Conservation (phyloP, 2,888 invertebrate species). For the Troides helena region DNA sequence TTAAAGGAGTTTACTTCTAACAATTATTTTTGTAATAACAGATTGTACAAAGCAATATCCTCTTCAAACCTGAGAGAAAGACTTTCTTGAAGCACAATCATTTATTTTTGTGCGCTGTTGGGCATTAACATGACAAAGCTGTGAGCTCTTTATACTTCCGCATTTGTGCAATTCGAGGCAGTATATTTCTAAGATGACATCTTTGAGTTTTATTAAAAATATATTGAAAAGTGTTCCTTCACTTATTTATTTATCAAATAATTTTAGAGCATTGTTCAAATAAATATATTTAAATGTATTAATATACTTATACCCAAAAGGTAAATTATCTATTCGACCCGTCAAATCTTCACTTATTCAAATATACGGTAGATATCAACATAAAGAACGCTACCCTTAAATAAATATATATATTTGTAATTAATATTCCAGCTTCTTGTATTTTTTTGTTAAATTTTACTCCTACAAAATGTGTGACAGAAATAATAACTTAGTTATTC, state of each 20-base stretch:
- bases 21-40: slow-evolving; percentile 5
- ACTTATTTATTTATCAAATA: background rate
- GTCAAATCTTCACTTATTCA: too few species aligned
- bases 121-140: slow-evolving; percentile 30
- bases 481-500: slow-evolving; percentile 19
- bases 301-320: background rate
- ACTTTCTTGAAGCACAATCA: slow-evolving; percentile 9
- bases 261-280: background rate
- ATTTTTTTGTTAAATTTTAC: background rate
- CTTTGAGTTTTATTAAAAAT: slow-evolving; percentile 4
- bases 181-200: slow-evolving; percentile 10
- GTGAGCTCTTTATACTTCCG: slow-evolving; percentile 22
- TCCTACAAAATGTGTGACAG: slow-evolving; percentile 10
- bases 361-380: too few species aligned
- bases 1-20: background rate
- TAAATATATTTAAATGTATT: background rate
- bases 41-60: slow-evolving; percentile 8
- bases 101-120: slow-evolving; percentile 25
- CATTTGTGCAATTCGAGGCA: slow-evolving; percentile 21
- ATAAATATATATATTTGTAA: too few species aligned
- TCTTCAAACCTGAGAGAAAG: slow-evolving; percentile 34
- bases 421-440: background rate
- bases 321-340: background rate
- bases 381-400: too few species aligned
- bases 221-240: background rate